Conservation (phyloP, 1,140 invertebrate species). For the Leptinotarsa undecemlineata region DNA sequence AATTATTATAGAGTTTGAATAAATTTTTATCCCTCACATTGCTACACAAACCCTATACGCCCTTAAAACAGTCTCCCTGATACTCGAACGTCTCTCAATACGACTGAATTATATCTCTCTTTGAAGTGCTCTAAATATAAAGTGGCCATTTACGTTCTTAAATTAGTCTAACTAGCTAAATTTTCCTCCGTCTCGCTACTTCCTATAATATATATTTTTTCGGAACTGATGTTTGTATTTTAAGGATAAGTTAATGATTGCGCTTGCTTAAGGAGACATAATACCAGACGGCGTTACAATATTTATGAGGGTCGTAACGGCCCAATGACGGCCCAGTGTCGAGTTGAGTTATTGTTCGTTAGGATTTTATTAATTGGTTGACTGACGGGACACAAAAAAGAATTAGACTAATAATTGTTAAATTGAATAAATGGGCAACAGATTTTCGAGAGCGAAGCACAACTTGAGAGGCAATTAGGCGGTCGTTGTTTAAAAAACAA, state of each 20-base stretch:
- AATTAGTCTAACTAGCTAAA: constrained; percentile 16
- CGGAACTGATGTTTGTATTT: constrained; percentile 10
- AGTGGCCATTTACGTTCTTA: constrained; percentile 12
- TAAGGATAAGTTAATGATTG: constrained; percentile 9
- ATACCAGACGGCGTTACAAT: constrained; percentile 7
- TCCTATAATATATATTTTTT: constrained; percentile 14
- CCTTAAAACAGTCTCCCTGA: background rate
- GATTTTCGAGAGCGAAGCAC: constrained; percentile 6
- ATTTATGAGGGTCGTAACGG: constrained; percentile 1
- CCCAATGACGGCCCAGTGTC: background rate
- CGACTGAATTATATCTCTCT: constrained; percentile 1
- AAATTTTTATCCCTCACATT: background rate
- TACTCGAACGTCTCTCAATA: background rate
- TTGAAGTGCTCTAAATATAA: constrained; percentile 14
- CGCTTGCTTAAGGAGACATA: background rate
- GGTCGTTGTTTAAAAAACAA: constrained; percentile 1
- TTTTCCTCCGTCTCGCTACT: constrained; percentile 10
- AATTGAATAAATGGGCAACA: constrained; percentile 17
- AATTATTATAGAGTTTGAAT: too few species aligned
- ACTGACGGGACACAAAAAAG: background rate
- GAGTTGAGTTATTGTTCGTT: background rate
- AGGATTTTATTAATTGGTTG: constrained; percentile 1
- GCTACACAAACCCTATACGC: background rate
- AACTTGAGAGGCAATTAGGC: constrained; percentile 8
- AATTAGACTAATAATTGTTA: constrained; percentile 16